A percentile compares a stretch with the other conserved stretches of the same genome.
Conservation (phyloP, 2,888 invertebrate species). For the Ectemnius lituratus region DNA sequence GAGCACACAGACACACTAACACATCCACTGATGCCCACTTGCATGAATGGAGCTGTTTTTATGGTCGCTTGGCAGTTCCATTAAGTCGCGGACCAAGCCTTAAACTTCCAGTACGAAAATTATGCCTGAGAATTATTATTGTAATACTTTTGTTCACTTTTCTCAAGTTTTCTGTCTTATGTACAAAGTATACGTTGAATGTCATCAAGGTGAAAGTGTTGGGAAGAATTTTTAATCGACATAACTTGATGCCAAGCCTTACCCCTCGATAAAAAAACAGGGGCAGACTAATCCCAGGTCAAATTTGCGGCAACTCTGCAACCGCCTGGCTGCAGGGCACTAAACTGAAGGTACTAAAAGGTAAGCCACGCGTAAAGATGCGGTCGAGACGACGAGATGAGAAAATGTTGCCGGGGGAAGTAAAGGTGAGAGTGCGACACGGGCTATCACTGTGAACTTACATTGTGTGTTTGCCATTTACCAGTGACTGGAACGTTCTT, state of each 20-base stretch:
- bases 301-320: neutral
- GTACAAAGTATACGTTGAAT: too few species aligned
- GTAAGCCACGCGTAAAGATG: conserved; percentile 15
- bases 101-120: neutral
- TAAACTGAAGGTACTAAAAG: conserved; percentile 3
- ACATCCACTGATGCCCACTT: conserved; percentile 23
- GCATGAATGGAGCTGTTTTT: neutral
- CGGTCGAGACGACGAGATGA: conserved; percentile 5
- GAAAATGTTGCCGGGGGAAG: conserved; percentile 1
- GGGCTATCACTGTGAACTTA: conserved; percentile 40
- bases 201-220: too few species aligned
- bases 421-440: conserved; percentile 22
- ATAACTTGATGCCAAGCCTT: too few species aligned
- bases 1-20: conserved; percentile 58
- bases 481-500: conserved; percentile 35
- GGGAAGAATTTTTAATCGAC: too few species aligned
- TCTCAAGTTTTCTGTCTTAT: too few species aligned
- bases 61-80: neutral
- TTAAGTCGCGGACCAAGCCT: neutral
- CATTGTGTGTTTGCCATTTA: conserved; percentile 33
- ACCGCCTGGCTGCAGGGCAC: neutral
- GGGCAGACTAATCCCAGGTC: too few species aligned
- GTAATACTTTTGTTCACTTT: too few species aligned
- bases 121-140: too few species aligned
- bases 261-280: too few species aligned